Evolutionary conservation across 2,797 vertebrate genomes (phyloP).

Genomic region (Pantherophis alleghaniensis): DNA sequence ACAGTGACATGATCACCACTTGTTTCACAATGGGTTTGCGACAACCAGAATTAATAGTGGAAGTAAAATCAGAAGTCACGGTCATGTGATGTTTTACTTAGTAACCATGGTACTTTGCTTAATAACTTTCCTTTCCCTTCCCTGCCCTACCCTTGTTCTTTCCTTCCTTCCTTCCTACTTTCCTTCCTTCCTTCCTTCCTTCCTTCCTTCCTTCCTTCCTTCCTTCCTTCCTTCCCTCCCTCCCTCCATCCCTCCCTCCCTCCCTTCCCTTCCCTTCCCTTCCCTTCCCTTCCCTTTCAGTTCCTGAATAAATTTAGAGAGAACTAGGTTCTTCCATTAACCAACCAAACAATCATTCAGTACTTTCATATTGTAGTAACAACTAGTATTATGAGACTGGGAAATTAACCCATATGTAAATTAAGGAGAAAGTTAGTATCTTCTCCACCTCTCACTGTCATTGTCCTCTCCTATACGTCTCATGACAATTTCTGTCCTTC

Average conservation of each 20-base stretch:
- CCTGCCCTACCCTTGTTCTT: not conserved
- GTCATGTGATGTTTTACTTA: not conserved
- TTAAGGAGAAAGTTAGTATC: not conserved
- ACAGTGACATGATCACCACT: not conserved
- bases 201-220: not conserved
- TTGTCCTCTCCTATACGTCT: not conserved
- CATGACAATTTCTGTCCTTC: not conserved
- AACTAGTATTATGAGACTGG: not conserved
- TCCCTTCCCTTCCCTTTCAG: not conserved
- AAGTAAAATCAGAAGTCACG: not conserved
- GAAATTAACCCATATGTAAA: not conserved
- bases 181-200: not conserved
- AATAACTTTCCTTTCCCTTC: not conserved
- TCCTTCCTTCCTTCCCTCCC: no score
- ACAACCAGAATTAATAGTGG: not conserved
- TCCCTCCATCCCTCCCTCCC: not conserved
- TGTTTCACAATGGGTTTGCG: not conserved
- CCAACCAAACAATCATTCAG: not conserved
- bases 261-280: not conserved
- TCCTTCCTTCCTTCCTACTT: not conserved
- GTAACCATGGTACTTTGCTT: not conserved
- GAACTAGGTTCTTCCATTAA: not conserved
- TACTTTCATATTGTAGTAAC: not conserved
- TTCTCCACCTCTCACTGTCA: not conserved
- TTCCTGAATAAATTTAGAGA: not conserved